A percentile compares a stretch with the other conserved stretches of the same genome.
Conservation (phyloP, 2,888 invertebrate species). For the Cryptocephalus primarius region DNA sequence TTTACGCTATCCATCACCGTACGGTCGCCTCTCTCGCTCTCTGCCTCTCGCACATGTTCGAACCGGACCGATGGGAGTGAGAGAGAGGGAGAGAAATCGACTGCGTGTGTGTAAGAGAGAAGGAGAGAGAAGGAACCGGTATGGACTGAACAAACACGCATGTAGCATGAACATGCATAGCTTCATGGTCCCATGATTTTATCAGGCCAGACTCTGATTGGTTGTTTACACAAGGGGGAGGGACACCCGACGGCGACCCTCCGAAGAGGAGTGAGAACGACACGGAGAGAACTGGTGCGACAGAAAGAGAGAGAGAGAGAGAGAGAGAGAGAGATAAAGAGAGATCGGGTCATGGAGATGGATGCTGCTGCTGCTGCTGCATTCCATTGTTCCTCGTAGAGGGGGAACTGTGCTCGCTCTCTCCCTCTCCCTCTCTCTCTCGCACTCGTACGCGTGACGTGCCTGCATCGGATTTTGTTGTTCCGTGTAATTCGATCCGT, state of each 20-base stretch:
- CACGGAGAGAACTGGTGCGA: background rate
- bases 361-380: slow-evolving; percentile 31
- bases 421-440: no score
- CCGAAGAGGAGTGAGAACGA: background rate
- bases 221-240: slow-evolving; percentile 37
- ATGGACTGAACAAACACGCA: slow-evolving; percentile 26
- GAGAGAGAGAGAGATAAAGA: background rate
- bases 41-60: no score
- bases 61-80: no score
- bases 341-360: slow-evolving; percentile 13
- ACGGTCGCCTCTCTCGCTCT: background rate
- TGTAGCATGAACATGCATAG: slow-evolving; percentile 35
- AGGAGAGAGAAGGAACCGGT: no score
- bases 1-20: slow-evolving; percentile 2
- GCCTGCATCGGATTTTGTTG: no score
- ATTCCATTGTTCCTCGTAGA: slow-evolving; percentile 18
- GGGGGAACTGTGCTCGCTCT: background rate
- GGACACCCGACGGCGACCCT: slow-evolving; percentile 15
- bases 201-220: slow-evolving; percentile 37
- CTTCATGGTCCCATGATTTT: slow-evolving; percentile 39
- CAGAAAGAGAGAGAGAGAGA: background rate
- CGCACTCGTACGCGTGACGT: no score
- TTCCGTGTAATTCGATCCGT: no score
- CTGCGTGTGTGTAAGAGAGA: no score
- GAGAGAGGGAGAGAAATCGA: no score